These are phyloP conservation scores for Zenarchopterus dispar DNA, from an alignment of 2,797 vertebrate species.

Conservation along the genomic window DNA sequence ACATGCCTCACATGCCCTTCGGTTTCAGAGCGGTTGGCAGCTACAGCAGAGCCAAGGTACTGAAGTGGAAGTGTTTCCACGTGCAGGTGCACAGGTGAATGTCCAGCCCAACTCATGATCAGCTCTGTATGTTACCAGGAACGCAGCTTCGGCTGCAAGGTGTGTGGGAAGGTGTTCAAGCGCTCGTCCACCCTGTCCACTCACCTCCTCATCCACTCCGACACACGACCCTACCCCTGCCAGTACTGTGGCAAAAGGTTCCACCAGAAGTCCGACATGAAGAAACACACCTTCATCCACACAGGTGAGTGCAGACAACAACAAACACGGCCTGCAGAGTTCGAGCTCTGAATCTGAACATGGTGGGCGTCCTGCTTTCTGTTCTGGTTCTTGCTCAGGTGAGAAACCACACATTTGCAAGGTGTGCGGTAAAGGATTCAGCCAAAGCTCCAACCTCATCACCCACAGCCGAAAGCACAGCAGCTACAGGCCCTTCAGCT, in stretches of 20 bases:
- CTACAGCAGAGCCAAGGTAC: slow-evolving; percentile 64
- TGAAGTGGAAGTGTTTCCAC: not conserved
- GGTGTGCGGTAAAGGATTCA: slow-evolving; percentile 87
- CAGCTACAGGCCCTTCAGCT: slow-evolving; percentile 79
- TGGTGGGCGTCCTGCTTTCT: not conserved
- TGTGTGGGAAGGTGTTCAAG: slow-evolving; percentile 80
- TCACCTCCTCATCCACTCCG: slow-evolving; percentile 81
- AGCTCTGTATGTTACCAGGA: slow-evolving; percentile 57
- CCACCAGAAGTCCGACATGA: slow-evolving; percentile 87
- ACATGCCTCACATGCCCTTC: slow-evolving; percentile 36
- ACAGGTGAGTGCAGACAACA: slow-evolving; percentile 70
- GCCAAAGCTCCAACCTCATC: slow-evolving; percentile 88
- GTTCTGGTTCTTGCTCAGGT: slow-evolving; percentile 54
- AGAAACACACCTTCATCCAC: slow-evolving; percentile 88
- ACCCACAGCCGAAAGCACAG: slow-evolving; percentile 86
- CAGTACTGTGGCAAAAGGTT: slow-evolving; percentile 79
- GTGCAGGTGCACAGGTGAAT: not conserved
- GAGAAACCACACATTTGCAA: slow-evolving; percentile 86
- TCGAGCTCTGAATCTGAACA: not conserved
- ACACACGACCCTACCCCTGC: slow-evolving; percentile 78
- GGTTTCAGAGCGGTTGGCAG: slow-evolving; percentile 37
- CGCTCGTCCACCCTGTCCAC: slow-evolving; percentile 78
- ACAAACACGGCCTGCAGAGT: accelerated
- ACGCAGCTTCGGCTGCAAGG: slow-evolving; percentile 72
- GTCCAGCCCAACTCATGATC: not conserved